Conservation (phyloP, 2,113 vertebrate species). For the Podocnemis expansa region DNA sequence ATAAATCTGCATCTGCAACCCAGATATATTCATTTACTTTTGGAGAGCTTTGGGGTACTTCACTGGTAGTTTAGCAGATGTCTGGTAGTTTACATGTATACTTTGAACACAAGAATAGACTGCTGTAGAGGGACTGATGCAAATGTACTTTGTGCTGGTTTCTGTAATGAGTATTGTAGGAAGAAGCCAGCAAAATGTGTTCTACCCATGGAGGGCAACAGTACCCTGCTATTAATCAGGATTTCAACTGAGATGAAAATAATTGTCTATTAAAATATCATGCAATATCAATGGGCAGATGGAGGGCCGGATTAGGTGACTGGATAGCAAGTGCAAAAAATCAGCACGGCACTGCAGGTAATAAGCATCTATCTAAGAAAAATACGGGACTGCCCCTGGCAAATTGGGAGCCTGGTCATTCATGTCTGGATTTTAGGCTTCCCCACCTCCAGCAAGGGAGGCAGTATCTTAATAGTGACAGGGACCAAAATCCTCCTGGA, state of each 20-base stretch:
- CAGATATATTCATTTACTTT: constrained; percentile 74
- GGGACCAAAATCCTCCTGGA: neutral
- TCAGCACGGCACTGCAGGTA: no score
- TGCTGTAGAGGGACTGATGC: no score
- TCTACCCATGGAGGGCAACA: neutral
- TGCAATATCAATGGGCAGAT: neutral
- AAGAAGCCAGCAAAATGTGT: constrained; percentile 17
- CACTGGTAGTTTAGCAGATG: constrained; percentile 62
- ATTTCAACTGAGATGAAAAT: neutral
- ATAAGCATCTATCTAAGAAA: no score
- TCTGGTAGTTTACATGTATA: constrained; percentile 59
- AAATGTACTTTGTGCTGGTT: constrained; percentile 45
- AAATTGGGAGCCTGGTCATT: no score
- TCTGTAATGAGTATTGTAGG: constrained; percentile 43
- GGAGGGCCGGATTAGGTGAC: neutral
- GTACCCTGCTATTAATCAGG: neutral
- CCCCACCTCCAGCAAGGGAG: neutral
- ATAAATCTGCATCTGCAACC: constrained; percentile 70
- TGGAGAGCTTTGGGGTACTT: constrained; percentile 46
- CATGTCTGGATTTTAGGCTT: neutral
- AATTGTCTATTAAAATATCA: neutral
- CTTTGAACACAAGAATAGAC: constrained; percentile 63
- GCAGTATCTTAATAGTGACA: neutral
- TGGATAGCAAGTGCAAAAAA: no score
- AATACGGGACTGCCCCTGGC: no score